Conservation (phyloP, 2,888 invertebrate genomes). For the Alentia gelatinosa region DNA sequence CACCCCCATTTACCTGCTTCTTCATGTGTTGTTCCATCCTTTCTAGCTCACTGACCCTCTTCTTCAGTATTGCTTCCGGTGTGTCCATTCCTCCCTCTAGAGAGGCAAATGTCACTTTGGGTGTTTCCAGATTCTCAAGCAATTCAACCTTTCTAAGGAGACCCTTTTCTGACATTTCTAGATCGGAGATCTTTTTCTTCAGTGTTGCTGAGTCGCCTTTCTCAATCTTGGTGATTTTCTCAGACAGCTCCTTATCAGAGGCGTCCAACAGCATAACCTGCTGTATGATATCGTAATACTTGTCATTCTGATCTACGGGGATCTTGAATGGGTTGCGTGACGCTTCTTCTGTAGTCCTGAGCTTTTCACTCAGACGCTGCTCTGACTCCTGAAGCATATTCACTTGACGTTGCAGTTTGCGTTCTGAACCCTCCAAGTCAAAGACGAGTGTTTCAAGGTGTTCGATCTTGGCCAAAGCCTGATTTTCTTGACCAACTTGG, state of each 20-base stretch:
- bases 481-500: conserved; percentile 12
- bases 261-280: conserved; percentile 44
- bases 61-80: conserved; percentile 74
- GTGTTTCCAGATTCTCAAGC: conserved; percentile 52
- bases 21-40: conserved; percentile 74
- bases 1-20: conserved; percentile 70
- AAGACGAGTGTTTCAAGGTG: conserved; percentile 68
- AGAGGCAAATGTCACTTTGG: not conserved
- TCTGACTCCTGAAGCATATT: conserved; percentile 66
- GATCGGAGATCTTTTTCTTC: conserved; percentile 54
- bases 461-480: conserved; percentile 62
- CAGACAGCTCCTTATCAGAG: conserved; percentile 60
- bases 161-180: conserved; percentile 61
- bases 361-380: not conserved
- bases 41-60: conserved; percentile 75
- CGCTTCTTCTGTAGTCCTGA: not conserved
- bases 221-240: conserved; percentile 63
- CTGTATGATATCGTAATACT: conserved; percentile 52
- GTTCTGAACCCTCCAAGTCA: conserved; percentile 56
- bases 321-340: not conserved
- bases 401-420: conserved; percentile 72
- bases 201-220: conserved; percentile 57
- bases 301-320: conserved; percentile 13
- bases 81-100: conserved; percentile 67
- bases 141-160: conserved; percentile 60